A percentile compares a stretch with the other conserved stretches of the same genome.
These are phyloP conservation scores for Scaptomyza parva DNA, from an alignment of 2,888 invertebrate species.

Conservation along the genomic window DNA sequence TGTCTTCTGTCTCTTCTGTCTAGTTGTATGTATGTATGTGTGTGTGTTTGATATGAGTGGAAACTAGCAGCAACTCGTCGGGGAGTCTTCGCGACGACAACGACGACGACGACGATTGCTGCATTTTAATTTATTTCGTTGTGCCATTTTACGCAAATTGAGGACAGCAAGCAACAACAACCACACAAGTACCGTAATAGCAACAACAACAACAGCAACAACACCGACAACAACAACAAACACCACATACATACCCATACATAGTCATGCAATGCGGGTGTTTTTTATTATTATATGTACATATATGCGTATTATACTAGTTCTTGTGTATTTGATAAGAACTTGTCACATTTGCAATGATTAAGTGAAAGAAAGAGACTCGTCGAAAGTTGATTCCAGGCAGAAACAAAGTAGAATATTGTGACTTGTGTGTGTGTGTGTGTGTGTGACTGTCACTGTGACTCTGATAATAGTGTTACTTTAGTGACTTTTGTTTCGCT, in stretches of 20 bases:
- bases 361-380: conserved; percentile 32
- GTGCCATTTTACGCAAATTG: conserved; percentile 79
- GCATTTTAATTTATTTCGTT: conserved; percentile 78
- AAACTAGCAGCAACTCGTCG: conserved; percentile 26
- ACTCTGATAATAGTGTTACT: too few relatives aligned
- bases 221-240: conserved; percentile 14
- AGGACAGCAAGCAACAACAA: conserved; percentile 65
- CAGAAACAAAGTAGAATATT: too few relatives aligned
- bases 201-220: conserved; percentile 17
- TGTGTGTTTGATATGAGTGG: conserved; percentile 35
- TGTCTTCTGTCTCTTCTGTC: neutral
- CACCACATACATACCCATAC: conserved; percentile 54
- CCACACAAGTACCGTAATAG: conserved; percentile 26
- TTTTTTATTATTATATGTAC: too few relatives aligned
- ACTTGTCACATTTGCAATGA: conserved; percentile 65
- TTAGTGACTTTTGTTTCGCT: too few relatives aligned
- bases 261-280: too few relatives aligned
- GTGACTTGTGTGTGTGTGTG: conserved; percentile 8
- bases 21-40: conserved; percentile 4
- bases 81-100: conserved; percentile 38
- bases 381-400: too few relatives aligned
- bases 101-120: conserved; percentile 47
- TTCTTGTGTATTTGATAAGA: conserved; percentile 66
- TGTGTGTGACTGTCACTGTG: neutral
- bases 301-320: too few relatives aligned